Percentiles rank a stretch among this genome's conserved stretches.
These are phyloP conservation scores for Rhyacophila brunnea DNA, from an alignment of 1,140 invertebrate genomes.

Conservation along the genomic window DNA sequence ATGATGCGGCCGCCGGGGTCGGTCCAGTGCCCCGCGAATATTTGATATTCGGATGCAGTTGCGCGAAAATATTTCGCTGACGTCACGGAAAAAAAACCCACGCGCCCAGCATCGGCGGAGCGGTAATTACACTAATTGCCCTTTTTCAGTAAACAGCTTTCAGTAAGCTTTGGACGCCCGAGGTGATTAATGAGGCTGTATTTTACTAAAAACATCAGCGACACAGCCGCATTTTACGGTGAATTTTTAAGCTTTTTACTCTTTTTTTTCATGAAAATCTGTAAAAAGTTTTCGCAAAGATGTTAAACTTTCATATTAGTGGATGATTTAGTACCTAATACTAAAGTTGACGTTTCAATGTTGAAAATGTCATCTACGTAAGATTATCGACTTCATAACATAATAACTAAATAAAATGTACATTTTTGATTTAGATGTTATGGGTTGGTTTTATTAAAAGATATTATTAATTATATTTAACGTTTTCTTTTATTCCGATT, in stretches of 20 bases:
- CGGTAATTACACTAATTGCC: constrained; percentile 36
- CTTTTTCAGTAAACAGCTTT: constrained; percentile 25
- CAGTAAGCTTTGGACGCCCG: constrained; percentile 6
- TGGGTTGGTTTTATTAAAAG: no score
- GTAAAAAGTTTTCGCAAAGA: constrained; percentile 11
- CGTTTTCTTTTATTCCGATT: no score
- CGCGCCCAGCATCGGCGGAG: constrained; percentile 2
- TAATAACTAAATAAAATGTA: no score
- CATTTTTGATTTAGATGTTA: no score
- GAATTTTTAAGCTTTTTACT: no score
- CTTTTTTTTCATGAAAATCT: constrained; percentile 9
- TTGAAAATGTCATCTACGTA: no score
- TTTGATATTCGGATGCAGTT: constrained; percentile 18
- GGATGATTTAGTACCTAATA: no score
- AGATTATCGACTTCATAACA: no score
- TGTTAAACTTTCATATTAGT: no score
- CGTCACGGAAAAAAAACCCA: constrained; percentile 21
- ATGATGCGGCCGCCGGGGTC: no score
- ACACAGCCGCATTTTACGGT: constrained; percentile 1
- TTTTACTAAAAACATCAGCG: constrained; percentile 20
- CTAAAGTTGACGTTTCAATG: no score
- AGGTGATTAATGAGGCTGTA: constrained; percentile 29
- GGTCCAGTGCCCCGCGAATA: constrained; percentile 6
- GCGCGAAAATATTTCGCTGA: constrained; percentile 19
- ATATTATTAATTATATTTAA: no score